These are phyloP conservation scores for Dipodomys ordii DNA, from an alignment of 2,113 vertebrate species.

Conservation along the genomic window DNA sequence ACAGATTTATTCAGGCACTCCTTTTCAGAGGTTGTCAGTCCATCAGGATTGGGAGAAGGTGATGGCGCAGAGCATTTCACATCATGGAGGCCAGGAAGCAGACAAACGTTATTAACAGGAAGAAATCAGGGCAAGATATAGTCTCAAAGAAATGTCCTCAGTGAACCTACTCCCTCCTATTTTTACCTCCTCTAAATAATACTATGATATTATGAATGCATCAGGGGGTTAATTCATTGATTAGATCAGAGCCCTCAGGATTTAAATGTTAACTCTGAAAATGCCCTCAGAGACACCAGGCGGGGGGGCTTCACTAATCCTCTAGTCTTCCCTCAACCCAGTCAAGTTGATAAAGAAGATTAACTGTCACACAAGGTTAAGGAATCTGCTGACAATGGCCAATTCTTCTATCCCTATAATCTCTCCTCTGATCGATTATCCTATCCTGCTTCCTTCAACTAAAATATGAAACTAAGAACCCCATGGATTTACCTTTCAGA, in stretches of 20 bases:
- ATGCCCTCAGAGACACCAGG: not conserved
- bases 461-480: slow-evolving; percentile 22
- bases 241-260: not conserved
- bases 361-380: not conserved
- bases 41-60: not conserved
- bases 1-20: not conserved
- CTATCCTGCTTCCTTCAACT: not conserved
- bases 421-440: not conserved
- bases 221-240: not conserved
- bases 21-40: not conserved
- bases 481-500: not conserved
- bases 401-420: not conserved
- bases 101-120: too few species aligned
- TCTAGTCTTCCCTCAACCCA: not conserved
- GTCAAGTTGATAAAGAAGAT: not conserved
- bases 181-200: not conserved
- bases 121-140: not conserved
- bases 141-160: not conserved
- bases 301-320: not conserved
- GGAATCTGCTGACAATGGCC: not conserved
- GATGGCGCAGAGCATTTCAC: not conserved
- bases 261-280: not conserved
- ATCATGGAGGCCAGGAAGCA: not conserved
- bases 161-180: not conserved
- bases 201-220: not conserved